Conservation (phyloP, 2,797 vertebrate species). For the Tangara arthus region DNA sequence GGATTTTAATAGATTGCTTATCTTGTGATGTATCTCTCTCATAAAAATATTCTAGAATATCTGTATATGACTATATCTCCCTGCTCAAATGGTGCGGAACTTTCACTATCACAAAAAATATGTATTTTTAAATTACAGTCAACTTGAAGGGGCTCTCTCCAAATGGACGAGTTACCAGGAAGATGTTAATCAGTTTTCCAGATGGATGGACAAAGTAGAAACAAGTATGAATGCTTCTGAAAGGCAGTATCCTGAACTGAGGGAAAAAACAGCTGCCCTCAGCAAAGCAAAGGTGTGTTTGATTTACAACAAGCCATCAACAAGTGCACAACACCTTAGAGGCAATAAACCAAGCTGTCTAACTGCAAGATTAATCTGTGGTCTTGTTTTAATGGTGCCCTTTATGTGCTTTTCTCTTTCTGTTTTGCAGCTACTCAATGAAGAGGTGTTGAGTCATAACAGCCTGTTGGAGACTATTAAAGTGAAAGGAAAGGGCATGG, state of each 20-base stretch:
- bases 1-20: not conserved
- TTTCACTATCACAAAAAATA: not conserved
- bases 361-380: not conserved
- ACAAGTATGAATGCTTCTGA: constrained; percentile 83
- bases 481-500: constrained; percentile 88
- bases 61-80: not conserved
- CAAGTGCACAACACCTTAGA: not conserved
- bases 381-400: not conserved
- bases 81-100: not conserved
- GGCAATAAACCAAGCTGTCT: not conserved
- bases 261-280: constrained; percentile 89
- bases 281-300: constrained; percentile 88
- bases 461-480: constrained; percentile 90
- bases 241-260: constrained; percentile 87
- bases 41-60: not conserved
- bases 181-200: constrained; percentile 89
- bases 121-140: constrained; percentile 75
- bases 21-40: not conserved
- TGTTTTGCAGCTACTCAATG: constrained; percentile 85
- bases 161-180: constrained; percentile 99
- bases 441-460: constrained; percentile 91
- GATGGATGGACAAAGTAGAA: constrained; percentile 92
- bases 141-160: constrained; percentile 91
- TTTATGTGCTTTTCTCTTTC: not conserved
- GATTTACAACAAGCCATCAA: not conserved